These are phyloP conservation scores for Andrena camellia DNA, from an alignment of 2,888 invertebrate species.

Conservation along the genomic window DNA sequence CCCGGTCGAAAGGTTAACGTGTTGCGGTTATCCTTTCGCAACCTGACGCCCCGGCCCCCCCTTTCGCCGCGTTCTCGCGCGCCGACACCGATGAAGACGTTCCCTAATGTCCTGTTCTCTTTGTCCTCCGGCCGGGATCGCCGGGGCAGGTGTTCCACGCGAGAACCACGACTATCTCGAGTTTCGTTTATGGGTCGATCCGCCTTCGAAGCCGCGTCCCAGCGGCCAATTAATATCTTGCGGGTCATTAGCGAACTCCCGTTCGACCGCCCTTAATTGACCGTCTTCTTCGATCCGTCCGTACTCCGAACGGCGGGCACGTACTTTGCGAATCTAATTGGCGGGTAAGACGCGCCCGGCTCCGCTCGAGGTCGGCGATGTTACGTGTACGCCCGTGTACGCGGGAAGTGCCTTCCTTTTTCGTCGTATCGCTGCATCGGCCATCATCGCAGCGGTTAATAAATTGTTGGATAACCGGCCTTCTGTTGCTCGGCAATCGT, in stretches of 20 bases:
- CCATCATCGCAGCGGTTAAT: not conserved
- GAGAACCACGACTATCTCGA: constrained; percentile 61
- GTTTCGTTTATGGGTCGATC: constrained; percentile 64
- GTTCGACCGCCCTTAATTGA: constrained; percentile 74
- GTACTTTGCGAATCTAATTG: constrained; percentile 63
- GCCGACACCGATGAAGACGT: constrained; percentile 45
- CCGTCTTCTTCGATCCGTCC: constrained; percentile 58
- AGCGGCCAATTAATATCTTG: constrained; percentile 76
- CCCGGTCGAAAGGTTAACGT: constrained; percentile 10
- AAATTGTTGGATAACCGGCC: not conserved
- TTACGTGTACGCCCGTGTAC: constrained; percentile 26
- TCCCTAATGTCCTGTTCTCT: constrained; percentile 43
- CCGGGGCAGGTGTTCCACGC: constrained; percentile 60
- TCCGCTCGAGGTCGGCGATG: constrained; percentile 21
- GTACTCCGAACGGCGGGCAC: constrained; percentile 27
- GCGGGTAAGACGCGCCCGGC: constrained; percentile 47
- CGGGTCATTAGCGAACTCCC: constrained; percentile 75
- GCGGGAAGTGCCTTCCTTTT: constrained; percentile 21
- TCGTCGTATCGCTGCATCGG: not conserved
- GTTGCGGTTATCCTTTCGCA: not conserved
- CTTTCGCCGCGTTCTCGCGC: constrained; percentile 3
- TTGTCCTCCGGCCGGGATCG: constrained; percentile 47
- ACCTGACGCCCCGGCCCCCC: not conserved
- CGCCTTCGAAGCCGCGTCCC: constrained; percentile 54
- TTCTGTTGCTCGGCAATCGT: not conserved